These are phyloP conservation scores for Camptogramma bilineatum DNA, from an alignment of 2,888 invertebrate genomes.

Conservation along the genomic window DNA sequence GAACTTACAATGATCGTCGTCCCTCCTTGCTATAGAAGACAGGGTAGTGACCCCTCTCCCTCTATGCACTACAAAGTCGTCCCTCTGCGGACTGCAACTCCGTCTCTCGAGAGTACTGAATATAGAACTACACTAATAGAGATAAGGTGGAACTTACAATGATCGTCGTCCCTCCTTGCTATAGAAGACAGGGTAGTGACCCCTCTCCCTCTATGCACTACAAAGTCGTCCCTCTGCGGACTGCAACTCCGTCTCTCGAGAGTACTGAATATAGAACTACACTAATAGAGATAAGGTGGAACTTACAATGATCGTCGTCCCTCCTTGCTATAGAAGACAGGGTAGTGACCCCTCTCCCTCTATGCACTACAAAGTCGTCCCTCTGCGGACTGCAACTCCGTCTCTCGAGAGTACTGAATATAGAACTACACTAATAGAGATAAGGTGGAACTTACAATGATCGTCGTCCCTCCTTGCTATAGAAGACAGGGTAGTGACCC, in stretches of 20 bases:
- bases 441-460: conserved; percentile 45
- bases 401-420: neutral
- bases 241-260: neutral
- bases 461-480: conserved; percentile 70
- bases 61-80: no score
- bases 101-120: no score
- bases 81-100: no score
- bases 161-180: neutral
- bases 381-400: neutral
- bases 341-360: neutral
- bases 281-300: no score
- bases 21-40: no score
- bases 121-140: no score
- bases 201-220: neutral
- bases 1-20: no score
- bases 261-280: neutral
- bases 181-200: no score
- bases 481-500: conserved; percentile 90
- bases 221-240: neutral
- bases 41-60: no score
- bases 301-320: neutral
- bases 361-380: neutral
- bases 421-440: neutral
- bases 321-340: neutral
- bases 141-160: no score